Evolutionary conservation across 2,888 invertebrate genomes (phyloP), one percentile per base, ranked within the genome.

Genomic region (Andrena praecox): DNA sequence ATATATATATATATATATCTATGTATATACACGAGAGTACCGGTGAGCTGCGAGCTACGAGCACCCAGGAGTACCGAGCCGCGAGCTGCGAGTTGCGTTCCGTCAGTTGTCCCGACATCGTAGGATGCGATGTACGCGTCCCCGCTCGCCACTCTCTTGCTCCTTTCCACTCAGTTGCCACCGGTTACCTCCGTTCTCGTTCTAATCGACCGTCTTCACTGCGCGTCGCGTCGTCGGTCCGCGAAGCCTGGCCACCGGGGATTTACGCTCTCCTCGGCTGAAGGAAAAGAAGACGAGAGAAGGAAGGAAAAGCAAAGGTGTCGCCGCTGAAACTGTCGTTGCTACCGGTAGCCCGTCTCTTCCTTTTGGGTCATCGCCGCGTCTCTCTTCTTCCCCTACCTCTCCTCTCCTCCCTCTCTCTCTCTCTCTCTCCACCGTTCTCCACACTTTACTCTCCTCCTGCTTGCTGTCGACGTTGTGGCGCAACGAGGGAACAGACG

Each of bases 41-140:
- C 92, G 91, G 92, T 90, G 89, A 90, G 82, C 86, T 78, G 83
- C 85, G 85, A 78, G 79, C 79, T 85, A 87, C 89, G 90, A 31
- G 33, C 8, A 7, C 31, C 20, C n/a, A n/a, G n/a, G 90, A 31
- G 33, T 3, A 7, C 31, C 8, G 91, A 42, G 5, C 16, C 4
- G 48, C 64, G 42, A 24, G 6, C 64, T 12, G 56, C 64, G 33
- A 67, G 24, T 42, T n/a, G 54, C 73, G 52, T 24, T 67, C 64
- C 73, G 91, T 91, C 93, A 92, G 93, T 92, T 91, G 91, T 91
- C 91, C 91, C 87, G 91, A 91, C 91, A 88, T 83, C 89, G 89
- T 84, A 88, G 80, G 87, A 87, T 85, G 87, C 82, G 90, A 88
- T 86, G 89, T 86, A 87, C 82, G 59, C 75, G 89, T 35, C 56